Conservation (phyloP, 2,888 invertebrate genomes). For the Orthosia gracilis region DNA sequence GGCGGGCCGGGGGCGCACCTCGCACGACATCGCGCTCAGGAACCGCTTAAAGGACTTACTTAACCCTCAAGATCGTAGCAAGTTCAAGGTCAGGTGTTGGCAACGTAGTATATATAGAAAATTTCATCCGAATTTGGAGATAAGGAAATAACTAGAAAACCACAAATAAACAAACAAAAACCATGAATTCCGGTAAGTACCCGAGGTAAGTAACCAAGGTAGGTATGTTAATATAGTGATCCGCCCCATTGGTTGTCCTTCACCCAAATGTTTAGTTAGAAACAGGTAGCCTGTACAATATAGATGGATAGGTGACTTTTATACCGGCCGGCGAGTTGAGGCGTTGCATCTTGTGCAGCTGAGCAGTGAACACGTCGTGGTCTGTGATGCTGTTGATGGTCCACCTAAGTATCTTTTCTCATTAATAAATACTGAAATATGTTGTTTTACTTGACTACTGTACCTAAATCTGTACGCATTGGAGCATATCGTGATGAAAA, state of each 20-base stretch:
- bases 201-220: conserved; percentile 8
- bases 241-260: conserved; percentile 1
- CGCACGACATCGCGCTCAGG: conserved; percentile 20
- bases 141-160: conserved; percentile 3
- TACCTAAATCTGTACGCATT: neutral
- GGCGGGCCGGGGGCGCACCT: conserved; percentile 19
- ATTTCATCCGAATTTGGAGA: neutral
- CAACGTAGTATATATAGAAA: conserved; percentile 2
- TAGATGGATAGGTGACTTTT: neutral
- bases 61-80: conserved; percentile 43
- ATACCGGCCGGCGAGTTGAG: neutral
- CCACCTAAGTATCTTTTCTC: neutral
- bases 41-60: conserved; percentile 30
- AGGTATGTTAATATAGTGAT: neutral
- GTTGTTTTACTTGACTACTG: neutral
- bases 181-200: conserved; percentile 24
- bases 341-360: neutral
- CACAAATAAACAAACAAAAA: neutral
- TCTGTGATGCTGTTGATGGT: neutral
- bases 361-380: neutral
- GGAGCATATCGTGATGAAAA: neutral
- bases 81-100: conserved; percentile 59
- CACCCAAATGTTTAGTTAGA: conserved; percentile 23
- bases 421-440: conserved; percentile 20
- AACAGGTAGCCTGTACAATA: conserved; percentile 2